Evolutionary conservation across 1,140 invertebrate species (phyloP), one percentile per base, ranked within the genome.

Genomic region (Anoplolepis gracilipes): DNA sequence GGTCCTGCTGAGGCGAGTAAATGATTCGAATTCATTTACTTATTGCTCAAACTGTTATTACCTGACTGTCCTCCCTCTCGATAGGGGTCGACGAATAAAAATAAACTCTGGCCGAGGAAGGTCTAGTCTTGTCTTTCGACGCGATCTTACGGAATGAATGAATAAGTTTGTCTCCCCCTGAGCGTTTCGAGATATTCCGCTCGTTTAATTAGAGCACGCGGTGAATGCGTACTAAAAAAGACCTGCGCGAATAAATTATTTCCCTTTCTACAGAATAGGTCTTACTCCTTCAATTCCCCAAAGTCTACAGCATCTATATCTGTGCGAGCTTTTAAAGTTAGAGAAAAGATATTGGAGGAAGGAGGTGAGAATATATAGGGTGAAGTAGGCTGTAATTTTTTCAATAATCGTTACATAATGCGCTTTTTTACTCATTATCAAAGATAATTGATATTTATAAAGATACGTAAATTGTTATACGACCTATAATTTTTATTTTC

Each of bases 131-230:
- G 25, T 16, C 46, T 81, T 53, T 57, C 69, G 70, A 73, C 42
- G 46, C 39, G 53, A 82, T 55, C n/a, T 65, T 65, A 65, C 49
- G 61, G 46, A 49, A 49, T 65, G 64, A 78, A 78, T 78, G 30
- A 78, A 78, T 78, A 78, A 78, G 61, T 78, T 78, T 65, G 76
- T 25, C n/a, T 2, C 0, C 39, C 39, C 11, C 11, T 6, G 19
- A 2, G 6, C 46, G 49, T n/a, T 2, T 25, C 19, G 75, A 22
- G n/a, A 49, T 42, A 42, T 78, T 22, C 59, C 59, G n/a, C 33
- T 49, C 46, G 13, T 78, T 78, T 65, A 78, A 78, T 65, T 78
- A 42, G 42, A 65, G 25, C 59, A 19, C 22, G 5, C 30, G 19
- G 19, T 3, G 28, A 72, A 6, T n/a, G 19, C 36, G n/a, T 36